Percentiles rank a stretch among this genome's conserved stretches.
These are phyloP conservation scores for Drosophila lini DNA, from an alignment of 1,140 invertebrate genomes.

Conservation along the genomic window DNA sequence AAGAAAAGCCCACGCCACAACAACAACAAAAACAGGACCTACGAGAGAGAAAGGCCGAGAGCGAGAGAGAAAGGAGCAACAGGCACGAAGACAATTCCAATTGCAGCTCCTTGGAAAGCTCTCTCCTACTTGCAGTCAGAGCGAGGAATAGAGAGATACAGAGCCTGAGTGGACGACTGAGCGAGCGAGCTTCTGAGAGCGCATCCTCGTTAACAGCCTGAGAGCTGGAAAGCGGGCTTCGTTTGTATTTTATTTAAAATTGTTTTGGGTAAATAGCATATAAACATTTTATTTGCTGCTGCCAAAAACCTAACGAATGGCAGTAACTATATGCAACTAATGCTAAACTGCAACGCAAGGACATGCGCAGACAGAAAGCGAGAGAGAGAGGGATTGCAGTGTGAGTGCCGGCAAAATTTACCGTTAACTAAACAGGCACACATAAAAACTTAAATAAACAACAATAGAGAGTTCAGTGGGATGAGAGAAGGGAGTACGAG, in stretches of 20 bases:
- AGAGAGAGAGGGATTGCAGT: slow-evolving; percentile 16
- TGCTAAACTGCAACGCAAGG: slow-evolving; percentile 59
- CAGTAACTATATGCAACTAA: slow-evolving; percentile 56
- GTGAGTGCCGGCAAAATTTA: slow-evolving; percentile 69
- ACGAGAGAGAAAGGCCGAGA: slow-evolving; percentile 17
- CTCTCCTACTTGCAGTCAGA: slow-evolving; percentile 44
- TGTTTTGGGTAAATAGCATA: slow-evolving; percentile 82
- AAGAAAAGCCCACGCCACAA: slow-evolving; percentile 63
- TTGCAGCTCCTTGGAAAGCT: slow-evolving; percentile 74
- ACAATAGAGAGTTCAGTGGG: slow-evolving; percentile 64
- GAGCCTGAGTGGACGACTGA: slow-evolving; percentile 3
- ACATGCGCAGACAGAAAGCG: slow-evolving; percentile 57
- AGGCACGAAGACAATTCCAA: slow-evolving; percentile 76
- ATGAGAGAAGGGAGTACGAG: neutral
- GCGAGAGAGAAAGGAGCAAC: slow-evolving; percentile 37
- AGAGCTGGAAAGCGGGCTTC: slow-evolving; percentile 3
- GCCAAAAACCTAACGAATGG: slow-evolving; percentile 70
- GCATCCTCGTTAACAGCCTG: slow-evolving; percentile 26
- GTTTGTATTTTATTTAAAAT: slow-evolving; percentile 82
- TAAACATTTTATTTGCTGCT: slow-evolving; percentile 83
- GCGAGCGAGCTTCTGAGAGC: slow-evolving; percentile 12
- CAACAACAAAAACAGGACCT: slow-evolving; percentile 65
- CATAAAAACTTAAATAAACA: slow-evolving; percentile 83
- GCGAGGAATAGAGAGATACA: slow-evolving; percentile 14
- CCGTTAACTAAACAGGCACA: slow-evolving; percentile 82